Conservation (phyloP, 2,888 invertebrate species). For the Listrodromus nycthemerus region DNA sequence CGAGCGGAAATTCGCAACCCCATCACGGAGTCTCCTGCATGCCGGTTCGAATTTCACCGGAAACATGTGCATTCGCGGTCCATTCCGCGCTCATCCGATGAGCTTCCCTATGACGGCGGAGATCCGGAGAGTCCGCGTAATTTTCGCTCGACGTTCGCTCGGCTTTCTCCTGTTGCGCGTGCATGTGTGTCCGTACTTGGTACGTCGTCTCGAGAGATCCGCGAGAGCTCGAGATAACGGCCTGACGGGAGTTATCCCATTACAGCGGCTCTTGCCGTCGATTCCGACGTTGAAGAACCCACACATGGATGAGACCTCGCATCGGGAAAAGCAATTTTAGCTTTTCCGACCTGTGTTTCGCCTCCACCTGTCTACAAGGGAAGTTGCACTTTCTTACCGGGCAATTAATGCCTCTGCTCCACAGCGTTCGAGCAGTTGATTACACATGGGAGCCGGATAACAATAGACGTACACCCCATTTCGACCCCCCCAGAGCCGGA, state of each 20-base stretch:
- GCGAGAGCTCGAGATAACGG: background rate
- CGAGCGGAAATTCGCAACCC: constrained; percentile 41
- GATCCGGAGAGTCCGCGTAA: constrained; percentile 1
- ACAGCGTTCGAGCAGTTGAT: constrained; percentile 22
- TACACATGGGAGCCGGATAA: constrained; percentile 11
- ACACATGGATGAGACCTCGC: background rate
- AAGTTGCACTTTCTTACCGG: constrained; percentile 40
- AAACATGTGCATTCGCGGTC: constrained; percentile 26
- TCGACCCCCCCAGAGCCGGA: background rate
- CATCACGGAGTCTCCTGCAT: constrained; percentile 43
- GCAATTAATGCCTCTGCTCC: constrained; percentile 21
- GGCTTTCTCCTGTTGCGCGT: constrained; percentile 22
- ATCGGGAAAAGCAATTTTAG: constrained; percentile 40
- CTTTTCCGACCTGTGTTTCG: constrained; percentile 5
- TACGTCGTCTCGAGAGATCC: constrained; percentile 11
- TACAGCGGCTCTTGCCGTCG: constrained; percentile 2
- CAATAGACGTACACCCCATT: background rate
- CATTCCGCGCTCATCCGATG: constrained; percentile 36
- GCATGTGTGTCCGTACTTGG: constrained; percentile 27
- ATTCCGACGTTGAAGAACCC: constrained; percentile 10
- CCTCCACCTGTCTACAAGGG: constrained; percentile 9
- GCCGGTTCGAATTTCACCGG: constrained; percentile 22
- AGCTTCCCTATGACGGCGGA: constrained; percentile 24
- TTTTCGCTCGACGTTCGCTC: background rate
- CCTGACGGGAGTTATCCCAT: background rate